Evolutionary conservation across 2,888 invertebrate species (phyloP).

Genomic region (Hyppa rectilinea): DNA sequence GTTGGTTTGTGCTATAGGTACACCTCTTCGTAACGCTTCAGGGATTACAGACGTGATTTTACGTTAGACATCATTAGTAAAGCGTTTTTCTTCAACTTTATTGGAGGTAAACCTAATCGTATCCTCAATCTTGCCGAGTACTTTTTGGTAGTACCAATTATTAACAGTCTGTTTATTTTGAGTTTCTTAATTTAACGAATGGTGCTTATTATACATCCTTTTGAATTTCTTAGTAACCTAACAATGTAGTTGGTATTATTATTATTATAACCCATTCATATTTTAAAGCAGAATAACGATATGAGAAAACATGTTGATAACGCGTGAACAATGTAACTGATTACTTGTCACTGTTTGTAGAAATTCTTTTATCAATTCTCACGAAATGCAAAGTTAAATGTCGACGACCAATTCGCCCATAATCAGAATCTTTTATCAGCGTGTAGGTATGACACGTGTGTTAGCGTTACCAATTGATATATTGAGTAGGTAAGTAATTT

Average conservation of each 20-base stretch:
- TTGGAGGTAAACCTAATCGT: background rate
- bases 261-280: constrained; percentile 17
- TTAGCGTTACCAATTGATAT: background rate
- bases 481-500: constrained; percentile 2
- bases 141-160: constrained; percentile 1
- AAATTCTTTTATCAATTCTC: constrained; percentile 7
- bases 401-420: background rate
- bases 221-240: background rate
- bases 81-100: background rate
- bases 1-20: too few relatives aligned
- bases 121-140: background rate
- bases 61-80: background rate
- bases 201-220: background rate
- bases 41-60: background rate
- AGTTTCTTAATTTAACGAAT: background rate
- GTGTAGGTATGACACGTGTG: background rate
- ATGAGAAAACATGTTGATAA: constrained; percentile 30
- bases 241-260: background rate
- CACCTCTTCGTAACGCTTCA: background rate
- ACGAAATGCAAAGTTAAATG: background rate
- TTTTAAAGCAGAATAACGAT: constrained; percentile 24
- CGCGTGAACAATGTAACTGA: constrained; percentile 32
- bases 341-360: constrained; percentile 13
- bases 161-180: background rate
- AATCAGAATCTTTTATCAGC: constrained; percentile 12